phyloP scores from a whole-genome alignment of 2,888 invertebrate species.

The Gandaritis pyraliata region DNA sequence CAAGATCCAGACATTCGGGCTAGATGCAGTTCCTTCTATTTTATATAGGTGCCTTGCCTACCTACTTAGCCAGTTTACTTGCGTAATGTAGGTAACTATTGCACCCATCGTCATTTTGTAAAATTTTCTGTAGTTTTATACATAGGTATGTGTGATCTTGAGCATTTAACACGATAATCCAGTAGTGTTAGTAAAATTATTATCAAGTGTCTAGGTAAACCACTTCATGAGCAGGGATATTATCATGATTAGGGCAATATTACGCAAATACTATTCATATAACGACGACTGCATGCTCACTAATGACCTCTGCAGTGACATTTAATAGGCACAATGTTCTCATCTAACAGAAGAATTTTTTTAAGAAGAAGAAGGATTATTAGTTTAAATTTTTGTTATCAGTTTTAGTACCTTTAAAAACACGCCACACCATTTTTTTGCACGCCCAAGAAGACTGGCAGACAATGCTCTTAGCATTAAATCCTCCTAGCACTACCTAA shows the following conservation, averaged over 20 bases:
- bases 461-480: too few relatives aligned
- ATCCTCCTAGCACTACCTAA: too few relatives aligned
- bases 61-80: conserved; percentile 44
- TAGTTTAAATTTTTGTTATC: too few relatives aligned
- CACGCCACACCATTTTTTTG: too few relatives aligned
- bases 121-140: conserved; percentile 27
- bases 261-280: conserved; percentile 50
- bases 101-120: conserved; percentile 20
- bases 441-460: too few relatives aligned
- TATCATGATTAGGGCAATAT: conserved; percentile 48
- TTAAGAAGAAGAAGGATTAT: too few relatives aligned
- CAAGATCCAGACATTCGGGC: conserved; percentile 57
- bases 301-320: conserved; percentile 50
- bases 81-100: conserved; percentile 38
- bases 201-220: conserved; percentile 36
- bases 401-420: too few relatives aligned
- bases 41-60: too few relatives aligned
- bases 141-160: conserved; percentile 11
- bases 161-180: conserved; percentile 16
- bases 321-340: conserved; percentile 45
- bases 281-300: conserved; percentile 27
- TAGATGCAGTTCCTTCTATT: conserved; percentile 61
- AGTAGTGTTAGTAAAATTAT: conserved; percentile 27
- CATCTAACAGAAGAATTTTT: conserved; percentile 33
- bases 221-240: conserved; percentile 40